phyloP scores from a whole-genome alignment of 2,113 vertebrate species.

The Otolemur garnettii region DNA sequence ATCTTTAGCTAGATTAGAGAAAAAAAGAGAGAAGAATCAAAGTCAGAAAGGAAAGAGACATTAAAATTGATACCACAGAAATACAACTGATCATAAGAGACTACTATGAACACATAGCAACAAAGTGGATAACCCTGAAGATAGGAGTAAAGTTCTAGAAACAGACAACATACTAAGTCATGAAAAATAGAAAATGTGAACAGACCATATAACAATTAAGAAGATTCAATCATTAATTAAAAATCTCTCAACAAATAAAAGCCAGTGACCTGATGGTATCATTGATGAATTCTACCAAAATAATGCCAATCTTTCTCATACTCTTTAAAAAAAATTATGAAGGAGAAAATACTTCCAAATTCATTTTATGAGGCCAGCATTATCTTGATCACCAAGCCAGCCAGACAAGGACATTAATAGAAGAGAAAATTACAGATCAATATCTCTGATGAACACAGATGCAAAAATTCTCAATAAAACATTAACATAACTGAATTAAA shows the following conservation, averaged over 20 bases:
- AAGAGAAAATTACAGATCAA: not conserved
- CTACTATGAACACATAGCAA: not conserved
- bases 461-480: not conserved
- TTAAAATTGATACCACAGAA: not conserved
- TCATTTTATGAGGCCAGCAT: not conserved
- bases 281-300: not conserved
- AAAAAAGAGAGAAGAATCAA: not conserved
- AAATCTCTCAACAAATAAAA: not conserved
- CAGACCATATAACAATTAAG: not conserved
- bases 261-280: not conserved
- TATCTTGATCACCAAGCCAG: not conserved
- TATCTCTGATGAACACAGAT: not conserved
- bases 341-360: not conserved
- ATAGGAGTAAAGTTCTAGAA: not conserved
- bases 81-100: not conserved
- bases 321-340: not conserved
- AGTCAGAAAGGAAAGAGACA: not conserved
- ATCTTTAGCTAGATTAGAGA: not conserved
- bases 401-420: not conserved
- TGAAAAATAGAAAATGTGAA: not conserved
- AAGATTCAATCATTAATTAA: not conserved
- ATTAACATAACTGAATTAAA: not conserved
- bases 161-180: not conserved
- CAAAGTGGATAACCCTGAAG: not conserved
- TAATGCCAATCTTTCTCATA: not conserved